Evolutionary conservation across 2,888 invertebrate genomes (phyloP), one percentile per base, ranked within the genome.

Genomic region (Drosophila koepferae): DNA sequence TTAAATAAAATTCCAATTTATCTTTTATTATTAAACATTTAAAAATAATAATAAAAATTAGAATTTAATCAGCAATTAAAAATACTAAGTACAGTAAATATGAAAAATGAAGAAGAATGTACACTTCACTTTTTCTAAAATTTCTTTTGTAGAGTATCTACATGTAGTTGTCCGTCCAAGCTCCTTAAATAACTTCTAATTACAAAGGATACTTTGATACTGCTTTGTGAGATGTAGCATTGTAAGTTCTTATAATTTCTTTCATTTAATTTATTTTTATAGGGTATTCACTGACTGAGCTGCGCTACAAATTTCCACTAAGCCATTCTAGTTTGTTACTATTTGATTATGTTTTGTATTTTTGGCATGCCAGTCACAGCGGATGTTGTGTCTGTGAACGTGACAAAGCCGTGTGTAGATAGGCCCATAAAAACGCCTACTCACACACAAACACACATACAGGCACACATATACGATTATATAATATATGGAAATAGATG

Each of bases 341-440:
- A 53, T 78, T 61, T 63, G 53, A 64, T 67, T 53, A 69, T 64
- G 66, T 58, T 72, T 72, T 40, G 56, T 69, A 66, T 83, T 81
- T 82, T 88, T 68, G 70, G 64, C 78, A 89, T 82, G 88, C 73
- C 86, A 82, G 70, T 80, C 80, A 74, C 90, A 89, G 77, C 77
- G 77, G 76, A 53, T 64, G 80, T 77, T 74, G 41, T 60, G 62
- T 36, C 48, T 40, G 18, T 48, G 77, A 77, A 77, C 77, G 77
- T 77, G 77, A 77, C 81, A 77, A 38, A 28, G 51, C 41, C 54
- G 70, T 63, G 48, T 61, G 51, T 41, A 31, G 46, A 46, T 4
- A 14, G 23, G 20, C 58, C 41, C 40, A 49, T 49, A 49, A 49
- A 49, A 49, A 31, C 49, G 31, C 49, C 49, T n/a, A 36, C 44